A percentile compares a stretch with the other conserved stretches of the same genome.
Conservation (phyloP, 1,140 invertebrate genomes). For the Penaeus chinensis region DNA sequence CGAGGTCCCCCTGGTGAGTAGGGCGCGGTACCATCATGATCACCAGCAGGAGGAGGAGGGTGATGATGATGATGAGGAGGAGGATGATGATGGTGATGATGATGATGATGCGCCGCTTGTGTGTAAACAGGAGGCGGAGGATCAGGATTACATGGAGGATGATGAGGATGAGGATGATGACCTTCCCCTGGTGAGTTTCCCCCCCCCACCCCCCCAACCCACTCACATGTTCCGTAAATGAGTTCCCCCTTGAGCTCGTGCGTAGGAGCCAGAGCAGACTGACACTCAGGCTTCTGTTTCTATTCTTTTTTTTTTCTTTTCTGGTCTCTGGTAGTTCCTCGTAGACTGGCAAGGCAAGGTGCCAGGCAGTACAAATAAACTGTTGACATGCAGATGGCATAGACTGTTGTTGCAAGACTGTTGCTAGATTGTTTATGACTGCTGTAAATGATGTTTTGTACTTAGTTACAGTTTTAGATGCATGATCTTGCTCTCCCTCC, state of each 20-base stretch:
- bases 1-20: conserved; percentile 58
- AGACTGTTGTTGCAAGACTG: conserved; percentile 1
- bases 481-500: not conserved
- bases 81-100: conserved; percentile 33
- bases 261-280: too few relatives aligned
- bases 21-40: not conserved
- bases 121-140: not conserved
- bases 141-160: conserved; percentile 9
- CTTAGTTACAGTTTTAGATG: too few relatives aligned
- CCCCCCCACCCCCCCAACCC: not conserved
- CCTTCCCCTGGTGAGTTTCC: conserved; percentile 58
- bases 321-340: not conserved
- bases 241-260: too few relatives aligned
- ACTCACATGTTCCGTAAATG: not conserved
- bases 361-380: not conserved
- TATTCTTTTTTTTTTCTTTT: too few relatives aligned
- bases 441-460: too few relatives aligned
- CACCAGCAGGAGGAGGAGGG: conserved; percentile 27
- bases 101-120: conserved; percentile 20
- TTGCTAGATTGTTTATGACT: too few relatives aligned
- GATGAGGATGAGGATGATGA: conserved; percentile 50
- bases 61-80: conserved; percentile 19
- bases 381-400: not conserved
- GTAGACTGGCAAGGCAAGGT: not conserved
- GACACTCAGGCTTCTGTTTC: too few relatives aligned